A percentile compares a stretch with the other conserved stretches of the same genome.
These are phyloP conservation scores for Drosophila hamatofila DNA, from an alignment of 2,888 invertebrate genomes.

Conservation along the genomic window DNA sequence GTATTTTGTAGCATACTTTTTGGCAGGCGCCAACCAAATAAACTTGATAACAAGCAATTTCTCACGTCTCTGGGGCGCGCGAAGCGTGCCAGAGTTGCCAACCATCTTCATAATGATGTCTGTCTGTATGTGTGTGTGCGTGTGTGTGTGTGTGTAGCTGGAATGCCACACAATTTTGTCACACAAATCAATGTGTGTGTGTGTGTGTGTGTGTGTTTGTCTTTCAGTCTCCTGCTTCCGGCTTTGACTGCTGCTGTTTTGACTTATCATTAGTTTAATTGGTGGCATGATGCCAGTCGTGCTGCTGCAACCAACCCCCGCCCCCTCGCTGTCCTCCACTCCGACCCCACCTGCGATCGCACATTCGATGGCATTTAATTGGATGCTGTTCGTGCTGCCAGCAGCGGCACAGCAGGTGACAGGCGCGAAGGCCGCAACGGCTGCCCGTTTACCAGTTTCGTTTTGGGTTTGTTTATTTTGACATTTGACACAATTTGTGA, in stretches of 20 bases:
- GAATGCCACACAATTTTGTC: constrained; percentile 29
- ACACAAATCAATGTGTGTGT: constrained; percentile 46
- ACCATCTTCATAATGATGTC: constrained; percentile 45
- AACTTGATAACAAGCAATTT: constrained; percentile 84
- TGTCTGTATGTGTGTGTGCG: neutral
- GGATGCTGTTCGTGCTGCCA: constrained; percentile 64
- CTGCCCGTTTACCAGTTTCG: constrained; percentile 26
- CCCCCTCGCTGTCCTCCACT: neutral
- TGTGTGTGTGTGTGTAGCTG: constrained; percentile 28
- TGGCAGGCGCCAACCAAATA: constrained; percentile 77
- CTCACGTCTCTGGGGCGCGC: constrained; percentile 74
- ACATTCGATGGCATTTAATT: constrained; percentile 67
- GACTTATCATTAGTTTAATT: constrained; percentile 84
- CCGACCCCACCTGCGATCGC: neutral
- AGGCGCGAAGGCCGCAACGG: neutral
- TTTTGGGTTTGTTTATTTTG: constrained; percentile 68
- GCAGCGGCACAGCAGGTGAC: constrained; percentile 65
- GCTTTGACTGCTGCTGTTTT: constrained; percentile 56
- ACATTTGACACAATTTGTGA: constrained; percentile 78
- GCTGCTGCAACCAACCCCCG: neutral
- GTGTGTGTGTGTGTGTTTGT: constrained; percentile 1
- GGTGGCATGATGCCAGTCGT: constrained; percentile 79
- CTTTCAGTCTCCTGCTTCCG: neutral
- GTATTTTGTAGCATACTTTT: constrained; percentile 73
- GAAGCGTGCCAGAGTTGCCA: constrained; percentile 66